These are phyloP conservation scores for Pachyramphus minor DNA, from an alignment of 2,113 vertebrate genomes.

Conservation along the genomic window DNA sequence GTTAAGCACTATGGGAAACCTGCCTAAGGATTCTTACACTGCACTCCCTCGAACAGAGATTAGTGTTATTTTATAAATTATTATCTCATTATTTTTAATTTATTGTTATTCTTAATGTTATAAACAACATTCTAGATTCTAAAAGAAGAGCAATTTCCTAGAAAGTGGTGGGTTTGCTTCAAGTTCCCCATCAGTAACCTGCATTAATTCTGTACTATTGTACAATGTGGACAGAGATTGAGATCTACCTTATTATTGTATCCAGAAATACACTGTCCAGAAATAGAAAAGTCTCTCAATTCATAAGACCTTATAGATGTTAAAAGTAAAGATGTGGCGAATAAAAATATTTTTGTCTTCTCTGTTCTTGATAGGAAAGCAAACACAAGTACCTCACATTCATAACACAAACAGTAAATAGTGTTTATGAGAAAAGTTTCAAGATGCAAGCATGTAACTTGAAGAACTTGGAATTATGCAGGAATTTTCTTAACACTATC, in stretches of 20 bases:
- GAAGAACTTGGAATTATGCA: not conserved
- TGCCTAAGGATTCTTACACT: not conserved
- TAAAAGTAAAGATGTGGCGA: not conserved
- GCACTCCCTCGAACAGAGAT: not conserved
- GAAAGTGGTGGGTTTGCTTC: not conserved
- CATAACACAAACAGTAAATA: not conserved
- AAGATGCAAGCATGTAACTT: not conserved
- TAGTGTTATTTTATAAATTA: not conserved
- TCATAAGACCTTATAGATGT: not conserved
- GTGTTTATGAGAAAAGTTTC: not conserved
- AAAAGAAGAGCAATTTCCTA: not conserved
- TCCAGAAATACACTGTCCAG: not conserved
- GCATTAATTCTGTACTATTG: not conserved
- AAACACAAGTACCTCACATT: not conserved
- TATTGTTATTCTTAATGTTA: not conserved
- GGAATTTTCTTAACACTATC: not conserved
- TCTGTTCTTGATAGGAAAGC: not conserved
- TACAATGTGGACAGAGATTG: not conserved
- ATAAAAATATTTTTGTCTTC: not conserved
- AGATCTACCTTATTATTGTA: not conserved
- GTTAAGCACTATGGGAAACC: not conserved
- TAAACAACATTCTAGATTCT: not conserved
- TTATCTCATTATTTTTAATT: not conserved
- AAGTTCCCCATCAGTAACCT: not conserved
- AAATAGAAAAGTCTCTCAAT: not conserved